phyloP scores from a whole-genome alignment of 2,888 invertebrate genomes.

The Plagodis dolabraria region DNA sequence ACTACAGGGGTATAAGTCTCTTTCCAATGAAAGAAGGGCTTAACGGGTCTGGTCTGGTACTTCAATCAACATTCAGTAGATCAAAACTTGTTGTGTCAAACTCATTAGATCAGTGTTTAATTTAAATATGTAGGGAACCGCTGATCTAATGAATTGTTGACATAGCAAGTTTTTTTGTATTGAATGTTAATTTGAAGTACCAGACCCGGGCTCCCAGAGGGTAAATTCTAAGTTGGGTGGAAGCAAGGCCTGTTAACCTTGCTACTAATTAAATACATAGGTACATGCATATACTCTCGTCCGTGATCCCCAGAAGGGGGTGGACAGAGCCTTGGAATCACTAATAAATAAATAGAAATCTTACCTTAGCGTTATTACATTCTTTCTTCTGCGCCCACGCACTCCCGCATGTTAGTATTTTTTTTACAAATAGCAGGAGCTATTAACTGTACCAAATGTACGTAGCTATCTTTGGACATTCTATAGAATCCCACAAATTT shows the following conservation, averaged over 20 bases:
- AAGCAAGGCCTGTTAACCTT: conserved; percentile 12
- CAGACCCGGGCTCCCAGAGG: conserved; percentile 17
- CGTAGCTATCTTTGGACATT: conserved; percentile 25
- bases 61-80: conserved; percentile 19
- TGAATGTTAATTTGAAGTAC: conserved; percentile 2
- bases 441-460: conserved; percentile 24
- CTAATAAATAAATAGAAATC: conserved; percentile 10
- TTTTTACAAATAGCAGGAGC: conserved; percentile 6
- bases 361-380: conserved; percentile 17
- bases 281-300: conserved; percentile 9
- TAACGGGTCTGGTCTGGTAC: conserved; percentile 17
- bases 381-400: conserved; percentile 18
- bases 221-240: conserved; percentile 18
- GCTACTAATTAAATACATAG: conserved; percentile 7
- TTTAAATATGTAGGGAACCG: conserved; percentile 17
- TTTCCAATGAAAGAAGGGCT: conserved; percentile 14
- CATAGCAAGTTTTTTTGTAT: conserved; percentile 8
- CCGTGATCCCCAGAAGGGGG: conserved; percentile 11
- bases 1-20: conserved; percentile 16
- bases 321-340: conserved; percentile 11
- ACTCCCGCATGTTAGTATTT: conserved; percentile 16
- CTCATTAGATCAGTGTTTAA: conserved; percentile 18
- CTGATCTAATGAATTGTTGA: conserved; percentile 17
- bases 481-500: conserved; percentile 18
- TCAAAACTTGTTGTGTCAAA: conserved; percentile 17